Base-by-base conservation (phyloP, 2,888 invertebrate species). In the Ectobius pallidus region DNA sequence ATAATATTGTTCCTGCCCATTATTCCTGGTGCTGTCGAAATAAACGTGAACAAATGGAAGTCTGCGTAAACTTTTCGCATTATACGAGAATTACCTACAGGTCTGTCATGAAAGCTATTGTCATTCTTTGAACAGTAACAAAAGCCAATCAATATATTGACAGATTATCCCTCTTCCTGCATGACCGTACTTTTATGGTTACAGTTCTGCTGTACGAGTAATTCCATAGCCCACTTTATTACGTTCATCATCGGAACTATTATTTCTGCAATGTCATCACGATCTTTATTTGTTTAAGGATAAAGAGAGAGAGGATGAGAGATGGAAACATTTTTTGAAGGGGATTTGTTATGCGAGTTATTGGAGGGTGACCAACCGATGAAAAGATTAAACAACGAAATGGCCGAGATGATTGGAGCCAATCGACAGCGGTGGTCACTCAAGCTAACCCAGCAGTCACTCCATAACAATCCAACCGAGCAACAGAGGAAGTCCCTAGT, bases 281-380 rank as follows among this genome's bases (percentile, higher is more conserved):
- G n/a, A 11, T 27, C 11, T 55, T 22, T 58, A 14, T 58, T 58
- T 55, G 27, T 58, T 58, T 58, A 30, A 58, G 32, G 58, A n/a
- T 58, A 58, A 30, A 58, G 11, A n/a, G 7, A 3, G 39, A 14
- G 39, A 14, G 46, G n/a, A 46, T n/a, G 46, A 34, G 46, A 39
- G 39, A 46, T 3, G n/a, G 46, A 46, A n/a, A 7, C 2, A 34
- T 34, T 32, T n/a, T 58, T 58, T 58, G 32, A n/a, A n/a, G 22
- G 58, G 58, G 30, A 11, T 58, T 58, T 30, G 71, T 74, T 74
- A 74, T 42, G 22, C 9, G 55, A 69, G 55, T 71, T 65, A 72
- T 69, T 72, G 69, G 74, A 74, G 74, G 74, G 71, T 74, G 72
- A 74, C 74, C 72, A 72, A 65, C 63, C 62, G 69, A 72, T 71